Evolutionary conservation across 2,113 vertebrate species (phyloP).

Genomic region (Irena cyanogastra): DNA sequence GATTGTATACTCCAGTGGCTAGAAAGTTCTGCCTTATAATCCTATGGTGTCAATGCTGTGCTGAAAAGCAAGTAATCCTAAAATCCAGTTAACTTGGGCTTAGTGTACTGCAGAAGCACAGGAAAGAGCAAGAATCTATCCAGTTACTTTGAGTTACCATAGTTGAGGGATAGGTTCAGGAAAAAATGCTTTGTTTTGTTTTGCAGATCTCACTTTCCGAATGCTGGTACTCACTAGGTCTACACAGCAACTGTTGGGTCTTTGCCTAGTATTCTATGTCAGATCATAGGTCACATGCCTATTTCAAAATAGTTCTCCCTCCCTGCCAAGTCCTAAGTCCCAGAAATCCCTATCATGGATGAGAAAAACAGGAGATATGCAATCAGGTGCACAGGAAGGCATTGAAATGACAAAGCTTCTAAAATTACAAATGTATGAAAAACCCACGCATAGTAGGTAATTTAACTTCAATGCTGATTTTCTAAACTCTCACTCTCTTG

Average conservation of each 20-base stretch:
- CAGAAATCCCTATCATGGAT: neutral
- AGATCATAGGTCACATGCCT: neutral
- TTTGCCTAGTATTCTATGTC: neutral
- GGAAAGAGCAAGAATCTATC: neutral
- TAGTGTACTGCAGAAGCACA: neutral
- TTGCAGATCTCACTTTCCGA: neutral
- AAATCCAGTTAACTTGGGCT: neutral
- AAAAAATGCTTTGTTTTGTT: neutral
- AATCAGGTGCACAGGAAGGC: neutral
- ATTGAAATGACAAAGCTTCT: neutral
- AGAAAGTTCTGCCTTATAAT: neutral
- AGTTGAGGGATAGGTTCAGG: neutral
- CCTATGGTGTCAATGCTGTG: neutral
- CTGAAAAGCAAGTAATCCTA: conserved; percentile 1
- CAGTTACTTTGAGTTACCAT: neutral
- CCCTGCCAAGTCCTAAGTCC: neutral
- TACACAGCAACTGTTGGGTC: neutral
- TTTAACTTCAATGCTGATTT: neutral
- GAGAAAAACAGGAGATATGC: neutral
- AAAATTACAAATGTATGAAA: neutral
- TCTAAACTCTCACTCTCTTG: neutral
- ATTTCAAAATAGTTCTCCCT: neutral
- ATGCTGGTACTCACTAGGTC: neutral
- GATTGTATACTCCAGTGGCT: neutral
- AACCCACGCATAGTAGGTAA: neutral